Evolutionary conservation across 2,888 invertebrate species (phyloP).

Genomic region (Drosophila pseudotakahashii): DNA sequence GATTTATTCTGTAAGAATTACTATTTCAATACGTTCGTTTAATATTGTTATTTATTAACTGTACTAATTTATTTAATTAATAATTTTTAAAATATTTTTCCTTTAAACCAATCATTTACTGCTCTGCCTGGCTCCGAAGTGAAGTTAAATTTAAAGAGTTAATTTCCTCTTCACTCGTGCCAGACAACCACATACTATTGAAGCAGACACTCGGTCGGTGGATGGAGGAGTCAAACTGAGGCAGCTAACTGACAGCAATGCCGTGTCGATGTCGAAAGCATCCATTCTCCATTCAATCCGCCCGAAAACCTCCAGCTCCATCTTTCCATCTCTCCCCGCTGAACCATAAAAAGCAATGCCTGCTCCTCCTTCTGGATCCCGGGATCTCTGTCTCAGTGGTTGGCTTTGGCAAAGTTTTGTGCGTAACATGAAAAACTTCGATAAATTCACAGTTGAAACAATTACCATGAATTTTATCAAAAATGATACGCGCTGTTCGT

Average conservation of each 20-base stretch:
- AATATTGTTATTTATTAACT: too few species aligned
- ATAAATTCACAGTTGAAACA: slow-evolving; percentile 80
- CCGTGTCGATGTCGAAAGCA: slow-evolving; percentile 47
- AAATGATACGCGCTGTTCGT: slow-evolving; percentile 78
- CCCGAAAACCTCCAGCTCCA: slow-evolving; percentile 10
- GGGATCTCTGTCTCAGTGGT: slow-evolving; percentile 24
- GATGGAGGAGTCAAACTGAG: slow-evolving; percentile 28
- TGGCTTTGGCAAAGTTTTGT: slow-evolving; percentile 66
- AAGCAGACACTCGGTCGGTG: neutral
- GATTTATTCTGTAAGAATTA: too few species aligned
- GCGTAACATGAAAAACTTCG: slow-evolving; percentile 80
- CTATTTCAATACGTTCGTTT: too few species aligned
- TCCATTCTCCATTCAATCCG: slow-evolving; percentile 39
- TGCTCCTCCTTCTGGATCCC: slow-evolving; percentile 16
- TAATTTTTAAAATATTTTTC: too few species aligned
- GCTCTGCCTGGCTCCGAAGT: neutral
- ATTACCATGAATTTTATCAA: slow-evolving; percentile 80
- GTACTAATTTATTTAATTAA: too few species aligned
- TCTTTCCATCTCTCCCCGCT: slow-evolving; percentile 12
- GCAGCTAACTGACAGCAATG: slow-evolving; percentile 49
- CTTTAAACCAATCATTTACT: too few species aligned
- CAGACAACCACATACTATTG: slow-evolving; percentile 23
- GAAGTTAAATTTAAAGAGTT: slow-evolving; percentile 36
- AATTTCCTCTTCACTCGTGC: slow-evolving; percentile 26
- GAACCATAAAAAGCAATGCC: slow-evolving; percentile 62